These are phyloP conservation scores for Lepus timidus DNA, from an alignment of 2,113 vertebrate species.

Conservation along the genomic window DNA sequence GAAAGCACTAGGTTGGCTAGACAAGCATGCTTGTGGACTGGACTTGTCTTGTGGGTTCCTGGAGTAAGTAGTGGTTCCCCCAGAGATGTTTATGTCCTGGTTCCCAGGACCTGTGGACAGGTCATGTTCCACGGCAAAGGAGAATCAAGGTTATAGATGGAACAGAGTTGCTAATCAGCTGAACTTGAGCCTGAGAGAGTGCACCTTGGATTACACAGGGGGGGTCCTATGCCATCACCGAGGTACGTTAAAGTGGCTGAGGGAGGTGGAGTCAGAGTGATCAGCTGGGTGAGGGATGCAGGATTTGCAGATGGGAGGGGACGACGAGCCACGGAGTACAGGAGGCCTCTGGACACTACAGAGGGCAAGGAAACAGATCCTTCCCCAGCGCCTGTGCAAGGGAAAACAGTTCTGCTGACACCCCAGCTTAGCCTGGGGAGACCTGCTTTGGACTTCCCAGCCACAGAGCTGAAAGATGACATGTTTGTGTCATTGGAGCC, in stretches of 20 bases:
- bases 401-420: not conserved
- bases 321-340: not conserved
- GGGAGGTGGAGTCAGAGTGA: not conserved
- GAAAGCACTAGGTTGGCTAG: not conserved
- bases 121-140: not conserved
- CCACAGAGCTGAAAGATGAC: not conserved
- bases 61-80: not conserved
- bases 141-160: not conserved
- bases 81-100: not conserved
- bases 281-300: not conserved
- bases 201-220: not conserved
- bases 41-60: not conserved
- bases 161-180: not conserved
- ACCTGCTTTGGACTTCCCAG: not conserved
- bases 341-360: not conserved
- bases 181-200: not conserved
- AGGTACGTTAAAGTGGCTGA: not conserved
- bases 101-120: not conserved
- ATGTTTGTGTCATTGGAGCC: not conserved
- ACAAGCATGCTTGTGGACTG: not conserved
- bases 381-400: not conserved
- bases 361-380: not conserved
- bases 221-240: not conserved
- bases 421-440: not conserved
- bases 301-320: not conserved